These are phyloP conservation scores for Coccyzus lansbergi DNA, from an alignment of 2,797 vertebrate genomes.

Conservation along the genomic window DNA sequence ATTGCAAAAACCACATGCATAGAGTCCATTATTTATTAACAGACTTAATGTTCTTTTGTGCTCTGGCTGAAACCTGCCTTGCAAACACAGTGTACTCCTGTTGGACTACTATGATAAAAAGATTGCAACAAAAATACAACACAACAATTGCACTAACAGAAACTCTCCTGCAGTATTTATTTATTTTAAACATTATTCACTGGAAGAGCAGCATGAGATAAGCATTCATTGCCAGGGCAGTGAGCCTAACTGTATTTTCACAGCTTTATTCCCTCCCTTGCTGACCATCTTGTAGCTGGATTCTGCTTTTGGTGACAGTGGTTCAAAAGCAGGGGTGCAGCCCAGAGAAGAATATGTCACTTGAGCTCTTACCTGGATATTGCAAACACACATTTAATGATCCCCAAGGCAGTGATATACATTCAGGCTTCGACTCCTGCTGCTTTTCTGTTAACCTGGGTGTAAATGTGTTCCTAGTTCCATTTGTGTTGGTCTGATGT, in stretches of 20 bases:
- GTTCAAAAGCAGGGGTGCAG: neutral
- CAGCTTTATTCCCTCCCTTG: neutral
- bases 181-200: slow-evolving; percentile 48
- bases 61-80: neutral
- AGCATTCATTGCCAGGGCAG: neutral
- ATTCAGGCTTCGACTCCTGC: neutral
- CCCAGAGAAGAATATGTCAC: neutral
- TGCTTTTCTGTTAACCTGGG: neutral
- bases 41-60: neutral
- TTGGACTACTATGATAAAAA: slow-evolving; percentile 26
- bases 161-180: slow-evolving; percentile 42
- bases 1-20: neutral
- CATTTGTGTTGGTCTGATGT: neutral
- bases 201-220: neutral
- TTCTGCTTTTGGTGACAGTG: neutral
- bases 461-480: neutral
- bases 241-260: neutral
- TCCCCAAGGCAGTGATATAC: neutral
- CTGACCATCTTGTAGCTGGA: neutral
- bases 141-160: slow-evolving; percentile 32
- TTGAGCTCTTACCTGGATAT: neutral
- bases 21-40: slow-evolving; percentile 14
- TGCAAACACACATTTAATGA: neutral
- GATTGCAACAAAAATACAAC: slow-evolving; percentile 22
- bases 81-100: slow-evolving; percentile 24